Evolutionary conservation across 2,888 invertebrate genomes (phyloP).

Genomic region (Diploptera punctata): DNA sequence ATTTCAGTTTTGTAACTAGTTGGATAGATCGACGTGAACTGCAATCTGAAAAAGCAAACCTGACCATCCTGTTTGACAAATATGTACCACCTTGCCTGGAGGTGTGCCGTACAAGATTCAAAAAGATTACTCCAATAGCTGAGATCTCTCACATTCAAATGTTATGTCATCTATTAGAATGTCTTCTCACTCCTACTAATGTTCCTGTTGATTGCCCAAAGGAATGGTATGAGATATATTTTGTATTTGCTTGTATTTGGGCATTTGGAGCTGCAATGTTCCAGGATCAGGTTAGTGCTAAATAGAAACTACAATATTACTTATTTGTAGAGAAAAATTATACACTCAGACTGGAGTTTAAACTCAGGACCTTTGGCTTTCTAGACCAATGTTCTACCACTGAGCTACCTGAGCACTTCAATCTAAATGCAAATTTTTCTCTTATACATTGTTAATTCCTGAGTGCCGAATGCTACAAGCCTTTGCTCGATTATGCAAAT

Average conservation of each 20-base stretch:
- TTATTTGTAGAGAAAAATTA: no score
- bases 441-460: no score
- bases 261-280: conserved; percentile 92
- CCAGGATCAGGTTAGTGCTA: conserved; percentile 69
- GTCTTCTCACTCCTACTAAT: conserved; percentile 79
- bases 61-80: conserved; percentile 87
- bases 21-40: conserved; percentile 83
- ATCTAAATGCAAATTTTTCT: no score
- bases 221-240: conserved; percentile 94
- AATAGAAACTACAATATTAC: no score
- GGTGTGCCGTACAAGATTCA: conserved; percentile 73
- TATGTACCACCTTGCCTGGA: conserved; percentile 88
- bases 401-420: no score
- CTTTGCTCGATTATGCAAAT: no score
- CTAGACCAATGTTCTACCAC: no score
- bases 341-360: no score
- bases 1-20: conserved; percentile 81
- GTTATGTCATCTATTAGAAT: conserved; percentile 86
- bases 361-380: no score
- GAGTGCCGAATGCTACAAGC: no score
- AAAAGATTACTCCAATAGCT: conserved; percentile 88
- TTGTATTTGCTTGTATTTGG: conserved; percentile 90
- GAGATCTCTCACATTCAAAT: conserved; percentile 90
- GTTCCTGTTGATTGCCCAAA: conserved; percentile 89
- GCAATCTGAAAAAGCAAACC: conserved; percentile 76